Conservation (phyloP, 2,888 invertebrate species). For the Melanostoma scalare region DNA sequence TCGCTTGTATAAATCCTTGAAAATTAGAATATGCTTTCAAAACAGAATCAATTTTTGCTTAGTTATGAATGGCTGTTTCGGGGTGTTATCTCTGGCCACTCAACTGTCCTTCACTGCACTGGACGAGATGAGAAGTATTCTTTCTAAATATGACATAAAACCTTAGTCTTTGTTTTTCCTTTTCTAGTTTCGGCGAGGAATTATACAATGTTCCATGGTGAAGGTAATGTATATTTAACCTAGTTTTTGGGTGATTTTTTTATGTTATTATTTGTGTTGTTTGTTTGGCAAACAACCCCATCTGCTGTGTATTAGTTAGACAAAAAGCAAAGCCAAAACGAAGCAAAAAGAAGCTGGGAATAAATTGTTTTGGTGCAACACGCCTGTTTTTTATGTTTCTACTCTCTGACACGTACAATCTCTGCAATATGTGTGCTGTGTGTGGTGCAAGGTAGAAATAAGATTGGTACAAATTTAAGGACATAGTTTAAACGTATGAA, state of each 20-base stretch:
- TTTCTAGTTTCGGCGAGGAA: constrained; percentile 53
- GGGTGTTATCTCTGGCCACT: neutral
- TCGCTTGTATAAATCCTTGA: constrained; percentile 37
- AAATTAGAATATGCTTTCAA: constrained; percentile 53
- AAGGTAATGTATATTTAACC: constrained; percentile 69
- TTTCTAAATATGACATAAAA: constrained; percentile 3
- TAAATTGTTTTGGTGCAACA: constrained; percentile 51
- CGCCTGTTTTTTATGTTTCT: constrained; percentile 20
- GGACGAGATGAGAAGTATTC: neutral
- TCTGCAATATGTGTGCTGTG: neutral
- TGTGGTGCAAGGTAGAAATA: constrained; percentile 1
- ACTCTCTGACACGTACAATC: neutral
- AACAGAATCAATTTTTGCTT: constrained; percentile 61
- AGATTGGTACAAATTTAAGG: neutral
- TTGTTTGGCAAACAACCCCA: constrained; percentile 10
- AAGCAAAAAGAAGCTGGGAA: constrained; percentile 9
- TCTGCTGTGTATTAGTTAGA: constrained; percentile 4
- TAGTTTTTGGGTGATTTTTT: constrained; percentile 41
- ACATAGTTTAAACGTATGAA: too few relatives aligned
- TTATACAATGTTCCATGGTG: constrained; percentile 58
- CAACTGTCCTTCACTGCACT: neutral
- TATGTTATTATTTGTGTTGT: neutral
- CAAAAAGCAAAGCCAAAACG: constrained; percentile 23
- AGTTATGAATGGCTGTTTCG: constrained; percentile 27
- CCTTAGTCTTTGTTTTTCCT: constrained; percentile 42